These are phyloP conservation scores for Campoletis raptor DNA, from an alignment of 2,888 invertebrate species.

Conservation along the genomic window DNA sequence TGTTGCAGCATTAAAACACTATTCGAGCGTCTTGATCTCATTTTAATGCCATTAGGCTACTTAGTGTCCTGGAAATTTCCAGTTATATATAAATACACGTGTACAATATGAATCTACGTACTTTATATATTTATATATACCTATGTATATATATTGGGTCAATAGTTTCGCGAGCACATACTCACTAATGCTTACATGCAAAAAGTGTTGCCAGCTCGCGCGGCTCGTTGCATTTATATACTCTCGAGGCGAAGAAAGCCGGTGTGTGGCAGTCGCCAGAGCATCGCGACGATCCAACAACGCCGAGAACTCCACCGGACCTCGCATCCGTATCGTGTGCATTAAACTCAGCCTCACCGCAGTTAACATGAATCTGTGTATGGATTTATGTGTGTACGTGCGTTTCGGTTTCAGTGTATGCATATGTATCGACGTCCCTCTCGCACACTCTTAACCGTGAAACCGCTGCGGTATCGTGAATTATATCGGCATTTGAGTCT, in stretches of 20 bases:
- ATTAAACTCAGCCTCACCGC: constrained; percentile 69
- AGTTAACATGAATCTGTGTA: constrained; percentile 29
- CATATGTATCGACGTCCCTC: neutral
- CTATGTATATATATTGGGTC: neutral
- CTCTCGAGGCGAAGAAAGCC: constrained; percentile 73
- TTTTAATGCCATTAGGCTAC: neutral
- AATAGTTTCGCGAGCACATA: constrained; percentile 10
- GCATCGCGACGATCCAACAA: constrained; percentile 35
- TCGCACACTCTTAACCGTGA: constrained; percentile 26
- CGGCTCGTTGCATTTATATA: constrained; percentile 42
- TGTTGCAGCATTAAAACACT: neutral
- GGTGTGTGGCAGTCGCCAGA: constrained; percentile 59
- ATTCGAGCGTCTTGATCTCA: neutral
- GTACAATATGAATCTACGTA: neutral
- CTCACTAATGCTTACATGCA: constrained; percentile 10
- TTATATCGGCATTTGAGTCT: constrained; percentile 71
- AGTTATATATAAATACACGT: neutral
- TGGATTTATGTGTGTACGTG: neutral
- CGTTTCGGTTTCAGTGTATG: neutral
- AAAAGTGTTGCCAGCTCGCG: constrained; percentile 47
- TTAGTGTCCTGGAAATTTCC: neutral
- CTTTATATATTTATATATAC: neutral
- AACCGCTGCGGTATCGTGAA: constrained; percentile 69
- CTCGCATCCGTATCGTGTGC: constrained; percentile 44
- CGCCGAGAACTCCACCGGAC: constrained; percentile 18